These are phyloP conservation scores for Anolis apletophallus DNA, from an alignment of 2,797 vertebrate species.

Conservation along the genomic window DNA sequence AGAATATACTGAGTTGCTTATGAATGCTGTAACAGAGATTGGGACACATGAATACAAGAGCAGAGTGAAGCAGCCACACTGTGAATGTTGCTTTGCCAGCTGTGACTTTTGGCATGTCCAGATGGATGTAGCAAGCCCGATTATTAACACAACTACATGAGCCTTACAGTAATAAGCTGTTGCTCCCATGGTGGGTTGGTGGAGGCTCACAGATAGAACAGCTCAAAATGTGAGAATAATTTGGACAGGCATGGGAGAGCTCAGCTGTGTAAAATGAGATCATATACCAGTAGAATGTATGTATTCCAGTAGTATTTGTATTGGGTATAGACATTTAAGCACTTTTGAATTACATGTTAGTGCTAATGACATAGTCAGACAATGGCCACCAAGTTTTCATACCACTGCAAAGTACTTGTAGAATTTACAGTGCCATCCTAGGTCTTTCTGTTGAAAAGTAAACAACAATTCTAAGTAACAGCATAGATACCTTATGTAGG, in stretches of 20 bases:
- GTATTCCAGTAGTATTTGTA: slow-evolving; percentile 23
- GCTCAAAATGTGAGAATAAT: background rate
- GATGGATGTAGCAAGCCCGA: slow-evolving; percentile 55
- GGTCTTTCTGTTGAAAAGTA: background rate
- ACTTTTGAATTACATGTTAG: background rate
- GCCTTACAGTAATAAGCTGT: slow-evolving; percentile 29
- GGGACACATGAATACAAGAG: slow-evolving; percentile 62
- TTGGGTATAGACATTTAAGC: background rate
- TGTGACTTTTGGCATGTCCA: slow-evolving; percentile 67
- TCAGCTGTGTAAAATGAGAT: slow-evolving; percentile 20
- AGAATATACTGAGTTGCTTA: slow-evolving; percentile 60
- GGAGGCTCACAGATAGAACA: slow-evolving; percentile 32
- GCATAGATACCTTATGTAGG: too few species aligned
- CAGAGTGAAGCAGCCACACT: slow-evolving; percentile 43
- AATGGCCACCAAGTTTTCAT: too few species aligned
- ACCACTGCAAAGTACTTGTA: background rate
- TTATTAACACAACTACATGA: slow-evolving; percentile 52
- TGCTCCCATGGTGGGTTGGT: slow-evolving; percentile 47
- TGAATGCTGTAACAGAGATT: slow-evolving; percentile 28
- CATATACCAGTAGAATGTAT: fast-evolving
- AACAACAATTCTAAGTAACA: background rate
- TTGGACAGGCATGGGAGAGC: slow-evolving; percentile 27
- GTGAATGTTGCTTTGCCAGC: slow-evolving; percentile 63
- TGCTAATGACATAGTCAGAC: background rate
- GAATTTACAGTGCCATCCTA: background rate